These are phyloP conservation scores for Oxygymnocypris stewartii DNA, from an alignment of 2,113 vertebrate species.

Conservation along the genomic window DNA sequence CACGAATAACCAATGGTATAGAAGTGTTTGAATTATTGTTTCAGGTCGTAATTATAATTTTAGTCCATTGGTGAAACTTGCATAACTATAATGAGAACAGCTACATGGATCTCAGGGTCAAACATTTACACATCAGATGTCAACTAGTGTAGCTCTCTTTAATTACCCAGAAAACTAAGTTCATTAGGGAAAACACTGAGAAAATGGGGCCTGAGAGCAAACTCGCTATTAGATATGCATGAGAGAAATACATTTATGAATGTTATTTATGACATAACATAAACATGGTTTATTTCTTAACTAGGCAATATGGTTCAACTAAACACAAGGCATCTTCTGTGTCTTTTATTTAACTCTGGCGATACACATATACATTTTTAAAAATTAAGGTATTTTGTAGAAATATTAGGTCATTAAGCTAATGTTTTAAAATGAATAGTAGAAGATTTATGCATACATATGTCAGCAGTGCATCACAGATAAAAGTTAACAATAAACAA, in stretches of 20 bases:
- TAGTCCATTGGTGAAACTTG: not conserved
- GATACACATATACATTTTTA: not conserved
- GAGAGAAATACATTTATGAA: not conserved
- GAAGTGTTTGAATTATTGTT: not conserved
- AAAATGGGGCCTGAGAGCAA: not conserved
- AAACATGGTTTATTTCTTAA: not conserved
- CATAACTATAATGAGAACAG: not conserved
- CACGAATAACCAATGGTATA: not conserved
- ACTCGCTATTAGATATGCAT: too few species aligned
- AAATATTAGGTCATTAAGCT: not conserved
- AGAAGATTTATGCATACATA: not conserved
- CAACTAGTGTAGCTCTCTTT: not conserved
- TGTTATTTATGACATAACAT: not conserved
- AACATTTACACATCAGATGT: not conserved
- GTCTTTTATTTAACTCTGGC: too few species aligned
- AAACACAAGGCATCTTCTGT: not conserved
- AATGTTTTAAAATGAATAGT: not conserved
- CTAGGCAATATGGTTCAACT: not conserved
- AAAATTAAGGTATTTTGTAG: not conserved
- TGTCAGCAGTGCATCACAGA: conserved; percentile 21
- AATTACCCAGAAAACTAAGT: not conserved
- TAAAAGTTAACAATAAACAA: conserved; percentile 29
- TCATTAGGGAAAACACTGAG: not conserved
- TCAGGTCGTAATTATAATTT: not conserved
- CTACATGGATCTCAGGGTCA: not conserved